These are phyloP conservation scores for Amazona guildingii DNA, from an alignment of 2,113 vertebrate species.

Conservation along the genomic window DNA sequence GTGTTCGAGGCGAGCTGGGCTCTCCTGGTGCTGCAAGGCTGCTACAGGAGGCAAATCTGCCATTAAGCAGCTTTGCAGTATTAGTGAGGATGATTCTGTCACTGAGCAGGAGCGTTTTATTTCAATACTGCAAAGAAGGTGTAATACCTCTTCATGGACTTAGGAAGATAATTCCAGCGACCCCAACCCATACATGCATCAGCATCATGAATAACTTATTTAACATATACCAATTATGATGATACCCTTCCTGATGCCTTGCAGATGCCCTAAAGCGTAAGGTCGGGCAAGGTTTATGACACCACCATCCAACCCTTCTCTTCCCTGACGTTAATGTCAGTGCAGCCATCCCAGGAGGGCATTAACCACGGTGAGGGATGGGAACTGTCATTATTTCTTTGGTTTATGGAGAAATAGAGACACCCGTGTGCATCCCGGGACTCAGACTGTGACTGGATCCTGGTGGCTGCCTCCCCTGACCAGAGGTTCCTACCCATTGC, in stretches of 20 bases:
- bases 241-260: not conserved
- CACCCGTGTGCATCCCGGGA: accelerated
- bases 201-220: not conserved
- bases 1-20: accelerated
- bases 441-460: not conserved
- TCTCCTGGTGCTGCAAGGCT: not conserved
- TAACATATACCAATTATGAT: accelerated
- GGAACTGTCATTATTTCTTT: not conserved
- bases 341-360: not conserved
- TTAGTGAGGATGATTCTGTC: not conserved
- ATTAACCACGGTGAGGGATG: not conserved
- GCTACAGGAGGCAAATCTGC: not conserved
- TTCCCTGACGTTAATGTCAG: not conserved
- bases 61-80: not conserved
- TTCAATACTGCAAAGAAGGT: not conserved
- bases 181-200: not conserved
- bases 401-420: accelerated
- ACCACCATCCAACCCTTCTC: not conserved
- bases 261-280: too few relatives aligned
- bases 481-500: not conserved
- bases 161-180: not conserved
- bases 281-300: not conserved
- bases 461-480: not conserved
- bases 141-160: not conserved
- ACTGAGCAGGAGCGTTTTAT: not conserved